These are phyloP conservation scores for Andrena praecox DNA, from an alignment of 2,888 invertebrate genomes.

Conservation along the genomic window DNA sequence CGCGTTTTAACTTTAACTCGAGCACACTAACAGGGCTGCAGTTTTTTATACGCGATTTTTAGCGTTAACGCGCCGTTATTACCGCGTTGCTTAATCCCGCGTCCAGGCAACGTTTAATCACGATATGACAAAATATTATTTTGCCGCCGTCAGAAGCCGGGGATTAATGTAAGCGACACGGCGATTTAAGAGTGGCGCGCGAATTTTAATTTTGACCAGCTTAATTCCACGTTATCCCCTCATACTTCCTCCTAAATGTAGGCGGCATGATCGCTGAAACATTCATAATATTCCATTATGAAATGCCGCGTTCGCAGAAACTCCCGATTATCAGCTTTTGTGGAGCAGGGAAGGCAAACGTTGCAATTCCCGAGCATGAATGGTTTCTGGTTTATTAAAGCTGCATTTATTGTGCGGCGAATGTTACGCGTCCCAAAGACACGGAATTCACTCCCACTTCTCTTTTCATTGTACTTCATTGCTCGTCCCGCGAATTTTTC, in stretches of 20 bases:
- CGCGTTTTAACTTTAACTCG: conserved; percentile 20
- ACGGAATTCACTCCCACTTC: too few relatives aligned
- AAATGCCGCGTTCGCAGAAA: conserved; percentile 22
- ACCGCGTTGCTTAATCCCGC: conserved; percentile 18
- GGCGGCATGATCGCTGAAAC: conserved; percentile 1
- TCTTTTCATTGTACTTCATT: too few relatives aligned
- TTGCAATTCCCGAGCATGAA: too few relatives aligned
- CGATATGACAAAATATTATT: conserved; percentile 13
- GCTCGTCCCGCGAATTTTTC: too few relatives aligned
- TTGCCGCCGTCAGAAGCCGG: conserved; percentile 8
- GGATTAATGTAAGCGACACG: conserved; percentile 25
- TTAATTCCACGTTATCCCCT: conserved; percentile 1
- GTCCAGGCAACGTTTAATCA: not conserved
- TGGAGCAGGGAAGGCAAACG: not conserved
- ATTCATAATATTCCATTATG: conserved; percentile 47
- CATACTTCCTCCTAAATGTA: not conserved
- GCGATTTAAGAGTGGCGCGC: conserved; percentile 4
- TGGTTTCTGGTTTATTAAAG: too few relatives aligned
- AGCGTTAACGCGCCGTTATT: conserved; percentile 14
- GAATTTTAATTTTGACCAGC: conserved; percentile 9
- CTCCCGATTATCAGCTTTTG: conserved; percentile 21
- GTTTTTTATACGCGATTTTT: conserved; percentile 1
- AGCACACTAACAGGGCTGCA: not conserved
- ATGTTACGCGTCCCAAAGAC: too few relatives aligned
- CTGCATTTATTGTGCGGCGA: too few relatives aligned